phyloP scores from a whole-genome alignment of 2,797 vertebrate genomes.

The Lindbergichthys nudifrons region DNA sequence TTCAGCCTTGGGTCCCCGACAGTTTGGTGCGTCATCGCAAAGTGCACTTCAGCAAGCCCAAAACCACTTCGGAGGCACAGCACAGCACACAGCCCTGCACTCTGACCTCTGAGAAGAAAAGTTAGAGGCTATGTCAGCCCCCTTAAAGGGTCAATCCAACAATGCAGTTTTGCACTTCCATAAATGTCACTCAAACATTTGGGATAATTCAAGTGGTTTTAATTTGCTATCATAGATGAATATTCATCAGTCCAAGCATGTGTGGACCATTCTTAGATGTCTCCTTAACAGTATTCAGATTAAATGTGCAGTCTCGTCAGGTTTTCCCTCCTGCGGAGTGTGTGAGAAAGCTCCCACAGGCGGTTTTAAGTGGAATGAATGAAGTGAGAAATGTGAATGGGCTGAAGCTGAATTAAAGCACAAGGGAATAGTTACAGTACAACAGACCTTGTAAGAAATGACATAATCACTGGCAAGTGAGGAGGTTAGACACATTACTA shows the following conservation, averaged over 20 bases:
- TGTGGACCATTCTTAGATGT: neutral
- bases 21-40: neutral
- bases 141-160: neutral
- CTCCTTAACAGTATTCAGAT: neutral
- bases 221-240: no score
- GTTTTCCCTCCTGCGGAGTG: neutral
- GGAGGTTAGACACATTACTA: neutral
- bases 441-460: neutral
- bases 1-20: neutral
- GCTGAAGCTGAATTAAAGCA: neutral
- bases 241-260: neutral
- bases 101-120: constrained; percentile 14
- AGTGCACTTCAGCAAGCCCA: constrained; percentile 20
- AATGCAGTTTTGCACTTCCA: neutral
- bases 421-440: neutral
- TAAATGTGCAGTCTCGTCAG: neutral
- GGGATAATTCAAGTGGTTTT: no score
- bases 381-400: neutral
- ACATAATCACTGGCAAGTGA: neutral
- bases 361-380: neutral
- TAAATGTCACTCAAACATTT: neutral
- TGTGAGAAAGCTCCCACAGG: neutral
- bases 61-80: neutral
- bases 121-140: neutral
- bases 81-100: constrained; percentile 20